A percentile compares a stretch with the other conserved stretches of the same genome.
phyloP scores from a whole-genome alignment of 2,888 invertebrate genomes.

The Hypselothyrea guttata region DNA sequence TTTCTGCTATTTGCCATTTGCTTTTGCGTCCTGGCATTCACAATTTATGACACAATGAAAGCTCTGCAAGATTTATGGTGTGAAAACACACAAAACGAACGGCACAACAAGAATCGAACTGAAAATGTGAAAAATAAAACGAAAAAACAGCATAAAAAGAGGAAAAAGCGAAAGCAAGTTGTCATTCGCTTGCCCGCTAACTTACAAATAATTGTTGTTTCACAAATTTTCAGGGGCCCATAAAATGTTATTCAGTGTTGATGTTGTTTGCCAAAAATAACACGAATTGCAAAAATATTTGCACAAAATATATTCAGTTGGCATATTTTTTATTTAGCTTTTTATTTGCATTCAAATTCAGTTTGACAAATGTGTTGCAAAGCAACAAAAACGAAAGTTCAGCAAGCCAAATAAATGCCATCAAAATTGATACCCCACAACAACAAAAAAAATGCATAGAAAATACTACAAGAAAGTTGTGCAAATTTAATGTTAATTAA shows the following conservation, averaged over 20 bases:
- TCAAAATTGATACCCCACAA: no score
- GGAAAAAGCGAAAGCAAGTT: neutral
- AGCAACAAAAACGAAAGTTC: constrained; percentile 14
- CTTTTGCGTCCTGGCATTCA: constrained; percentile 40
- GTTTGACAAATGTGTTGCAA: constrained; percentile 52
- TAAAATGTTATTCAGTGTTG: constrained; percentile 46
- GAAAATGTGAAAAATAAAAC: constrained; percentile 17
- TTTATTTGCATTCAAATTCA: constrained; percentile 38
- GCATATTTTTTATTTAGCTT: constrained; percentile 35
- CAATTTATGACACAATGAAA: constrained; percentile 70
- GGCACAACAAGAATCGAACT: no score
- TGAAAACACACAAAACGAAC: constrained; percentile 28
- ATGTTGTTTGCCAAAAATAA: constrained; percentile 48
- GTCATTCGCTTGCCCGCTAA: constrained; percentile 43
- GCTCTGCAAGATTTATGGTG: constrained; percentile 68
- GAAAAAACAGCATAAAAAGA: constrained; percentile 3
- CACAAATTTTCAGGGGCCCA: constrained; percentile 15
- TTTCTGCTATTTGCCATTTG: constrained; percentile 1
- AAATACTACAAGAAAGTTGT: neutral
- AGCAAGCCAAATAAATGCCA: neutral
- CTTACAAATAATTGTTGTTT: constrained; percentile 65
- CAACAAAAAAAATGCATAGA: no score
- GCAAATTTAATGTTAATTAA: neutral
- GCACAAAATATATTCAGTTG: constrained; percentile 41
- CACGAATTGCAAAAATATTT: constrained; percentile 45